Evolutionary conservation across 2,888 invertebrate species (phyloP), one percentile per base, ranked within the genome.

Genomic region (Leptothorax acervorum): DNA sequence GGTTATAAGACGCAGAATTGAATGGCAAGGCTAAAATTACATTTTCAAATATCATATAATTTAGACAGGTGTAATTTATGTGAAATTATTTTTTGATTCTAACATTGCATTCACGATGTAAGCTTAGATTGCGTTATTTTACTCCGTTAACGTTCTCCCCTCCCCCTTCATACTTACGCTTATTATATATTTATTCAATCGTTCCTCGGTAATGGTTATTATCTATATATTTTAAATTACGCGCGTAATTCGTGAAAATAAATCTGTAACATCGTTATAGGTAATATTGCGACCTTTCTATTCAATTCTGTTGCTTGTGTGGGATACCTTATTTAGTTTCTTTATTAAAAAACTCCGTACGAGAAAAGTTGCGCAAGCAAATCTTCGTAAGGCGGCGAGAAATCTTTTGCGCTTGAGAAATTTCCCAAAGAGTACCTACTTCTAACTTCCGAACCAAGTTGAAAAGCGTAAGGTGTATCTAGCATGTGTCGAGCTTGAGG

Each of bases 1-100:
- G 75, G 9, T 48, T 81, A 79, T 45, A 73, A 81, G 75, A 81
- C 60, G 79, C 75, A 81, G 79, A 81, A 81, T 81, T 73, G 79
- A 81, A 81, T 81, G 79, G 74, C 35, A 79, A 79, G 79, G 79
- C 48, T 74, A 81, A 78, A 74, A 3, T 60, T 60, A 74, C 31
- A 60, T 35, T 28, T 74, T 18, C 60, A 18, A 60, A 39, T 70
- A 57, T 28, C n/a, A 42, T 35, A 9, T 70, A 53, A 68, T 28
- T 71, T 71, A 48, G 3, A 79, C 42, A 71, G n/a, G 35, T 3
- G 4, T 66, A 71, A 48, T 51, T 60, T 39, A 57, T n/a, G 62
- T 12, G 3, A 71, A 73, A 71, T 35, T 6, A 45, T 18, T 42
- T 55, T 81, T 60, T 39, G 23, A 60, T 71, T 73, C 57, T 60